Base-by-base conservation (phyloP, 2,888 invertebrate species). In the Elysia crispata region DNA sequence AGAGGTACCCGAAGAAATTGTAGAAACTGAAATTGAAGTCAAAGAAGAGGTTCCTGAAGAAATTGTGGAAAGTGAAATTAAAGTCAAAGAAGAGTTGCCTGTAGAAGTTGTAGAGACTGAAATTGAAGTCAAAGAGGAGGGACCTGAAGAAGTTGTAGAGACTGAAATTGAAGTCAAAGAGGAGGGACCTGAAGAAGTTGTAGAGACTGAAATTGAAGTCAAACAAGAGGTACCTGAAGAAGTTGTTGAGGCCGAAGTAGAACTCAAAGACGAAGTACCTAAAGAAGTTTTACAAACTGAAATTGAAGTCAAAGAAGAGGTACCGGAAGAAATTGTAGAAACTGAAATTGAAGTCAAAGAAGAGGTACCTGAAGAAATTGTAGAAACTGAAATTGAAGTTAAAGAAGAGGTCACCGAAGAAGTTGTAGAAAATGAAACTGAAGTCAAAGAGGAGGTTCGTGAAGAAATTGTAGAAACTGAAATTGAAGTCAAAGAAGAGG, bases 51-150 rank as follows among this genome's bases (percentile, higher is more conserved):
- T 30, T 62, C 80, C 82, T 73, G 82, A 84, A 81, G 82, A 85
- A 28, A 81, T 84, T 81, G 76, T 72, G 28, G 77, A 66, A 23
- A 72, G 15, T 28, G 76, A 81, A 79, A 49, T 69, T 33, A 33
- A 83, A 54, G 82, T 78, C 28, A 79, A 77, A n/a, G 79, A 80
- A 60, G 79, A 78, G 20, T 62, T 79, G 18, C 91, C 95, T 74
- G 94, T 95, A 90, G 92, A 93, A 73, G 94, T 94, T 85, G 94
- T 94, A 87, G 89, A 86, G n/a, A n/a, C n/a, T n/a, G n/a, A n/a
- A n/a, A n/a, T n/a, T n/a, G n/a, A n/a, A n/a, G n/a, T n/a, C n/a
- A n/a, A n/a, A n/a, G n/a, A n/a, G n/a, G 86, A 76, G 67, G 1
- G 95, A 95, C 86, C 91, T 94, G 94, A 95, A 50, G 33, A 31